phyloP scores from a whole-genome alignment of 35 echinoderm and acorn worm genomes.

The Lytechinus pictus region DNA sequence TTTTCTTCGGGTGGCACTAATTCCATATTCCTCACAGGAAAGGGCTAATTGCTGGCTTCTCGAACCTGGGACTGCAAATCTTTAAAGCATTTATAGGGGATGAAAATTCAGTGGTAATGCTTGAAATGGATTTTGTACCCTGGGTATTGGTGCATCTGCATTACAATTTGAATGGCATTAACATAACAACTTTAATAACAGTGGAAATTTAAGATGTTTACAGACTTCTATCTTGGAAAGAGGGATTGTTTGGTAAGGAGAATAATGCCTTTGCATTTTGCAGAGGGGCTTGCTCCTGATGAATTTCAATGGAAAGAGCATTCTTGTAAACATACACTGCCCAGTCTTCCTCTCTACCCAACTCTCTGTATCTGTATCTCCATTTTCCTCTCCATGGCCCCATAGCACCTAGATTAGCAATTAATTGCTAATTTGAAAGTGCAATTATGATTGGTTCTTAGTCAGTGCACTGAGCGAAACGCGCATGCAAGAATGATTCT shows the following conservation, averaged over 20 bases:
- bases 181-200: background rate
- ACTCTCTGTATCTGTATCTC: no score
- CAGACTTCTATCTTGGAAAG: background rate
- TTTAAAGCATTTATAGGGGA: background rate
- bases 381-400: no score
- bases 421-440: no score
- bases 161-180: background rate
- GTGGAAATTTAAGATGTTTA: background rate
- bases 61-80: background rate
- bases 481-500: no score
- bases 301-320: no score
- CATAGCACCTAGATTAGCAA: no score
- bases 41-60: background rate
- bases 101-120: background rate
- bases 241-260: background rate
- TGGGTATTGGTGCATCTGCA: background rate
- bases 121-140: background rate
- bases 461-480: no score
- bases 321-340: no score
- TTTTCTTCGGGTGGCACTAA: background rate
- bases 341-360: no score
- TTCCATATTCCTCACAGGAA: background rate
- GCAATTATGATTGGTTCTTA: no score
- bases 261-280: background rate
- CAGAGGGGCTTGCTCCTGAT: no score